A percentile compares a stretch with the other conserved stretches of the same genome.
Evolutionary conservation across 2,888 invertebrate genomes (phyloP).

Genomic region (Cephonodes hylas): DNA sequence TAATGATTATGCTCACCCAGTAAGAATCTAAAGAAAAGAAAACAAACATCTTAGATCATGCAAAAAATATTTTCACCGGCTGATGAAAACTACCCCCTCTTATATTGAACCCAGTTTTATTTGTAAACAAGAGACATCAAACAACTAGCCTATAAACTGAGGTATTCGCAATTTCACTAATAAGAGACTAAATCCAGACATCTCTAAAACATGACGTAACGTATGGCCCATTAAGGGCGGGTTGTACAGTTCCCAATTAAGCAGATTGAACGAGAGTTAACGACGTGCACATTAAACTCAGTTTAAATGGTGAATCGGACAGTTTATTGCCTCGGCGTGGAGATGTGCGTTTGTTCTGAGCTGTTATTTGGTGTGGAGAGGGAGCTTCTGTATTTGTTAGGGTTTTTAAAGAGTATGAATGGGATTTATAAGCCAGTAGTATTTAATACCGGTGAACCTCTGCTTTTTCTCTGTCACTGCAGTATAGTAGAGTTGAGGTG

Average conservation of each 20-base stretch:
- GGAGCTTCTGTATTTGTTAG: background rate
- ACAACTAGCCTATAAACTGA: slow-evolving; percentile 5
- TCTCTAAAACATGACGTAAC: slow-evolving; percentile 37
- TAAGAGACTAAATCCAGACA: slow-evolving; percentile 31
- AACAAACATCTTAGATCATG: too few species aligned
- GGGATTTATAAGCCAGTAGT: too few species aligned
- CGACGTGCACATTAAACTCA: slow-evolving; percentile 63
- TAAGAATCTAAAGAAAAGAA: too few species aligned
- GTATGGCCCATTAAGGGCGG: slow-evolving; percentile 55
- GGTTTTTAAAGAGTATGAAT: background rate
- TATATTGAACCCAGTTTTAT: background rate
- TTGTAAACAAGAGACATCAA: background rate
- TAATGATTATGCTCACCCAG: too few species aligned
- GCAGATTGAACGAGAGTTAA: slow-evolving; percentile 73
- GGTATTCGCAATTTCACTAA: slow-evolving; percentile 16
- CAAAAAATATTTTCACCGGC: background rate
- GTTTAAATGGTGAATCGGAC: slow-evolving; percentile 73
- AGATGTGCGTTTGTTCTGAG: slow-evolving; percentile 50
- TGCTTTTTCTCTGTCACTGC: too few species aligned
- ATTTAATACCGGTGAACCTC: too few species aligned
- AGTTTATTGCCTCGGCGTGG: slow-evolving; percentile 61
- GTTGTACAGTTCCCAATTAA: slow-evolving; percentile 73
- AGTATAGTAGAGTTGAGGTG: too few species aligned
- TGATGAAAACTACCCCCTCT: background rate
- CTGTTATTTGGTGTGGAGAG: background rate